Conservation (phyloP, 2,113 vertebrate genomes). For the Tenrec ecaudatus region DNA sequence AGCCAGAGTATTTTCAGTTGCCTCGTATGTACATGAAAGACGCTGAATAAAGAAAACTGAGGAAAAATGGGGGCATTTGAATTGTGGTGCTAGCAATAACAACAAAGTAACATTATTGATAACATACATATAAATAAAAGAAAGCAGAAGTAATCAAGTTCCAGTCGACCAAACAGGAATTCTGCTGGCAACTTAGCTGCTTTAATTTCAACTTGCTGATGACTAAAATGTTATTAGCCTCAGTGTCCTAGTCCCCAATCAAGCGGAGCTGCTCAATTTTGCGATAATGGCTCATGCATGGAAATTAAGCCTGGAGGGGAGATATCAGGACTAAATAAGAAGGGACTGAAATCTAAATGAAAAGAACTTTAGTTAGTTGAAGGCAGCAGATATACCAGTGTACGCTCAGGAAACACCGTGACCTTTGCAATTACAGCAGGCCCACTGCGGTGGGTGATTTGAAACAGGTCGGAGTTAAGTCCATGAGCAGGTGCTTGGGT, state of each 20-base stretch:
- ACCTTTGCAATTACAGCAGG: neutral
- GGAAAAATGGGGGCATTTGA: no score
- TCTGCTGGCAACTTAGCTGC: neutral
- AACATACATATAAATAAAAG: neutral
- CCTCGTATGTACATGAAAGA: no score
- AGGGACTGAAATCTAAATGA: neutral
- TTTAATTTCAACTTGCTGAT: neutral
- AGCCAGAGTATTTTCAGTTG: no score
- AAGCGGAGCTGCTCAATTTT: neutral
- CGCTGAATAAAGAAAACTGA: no score
- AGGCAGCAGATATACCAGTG: neutral
- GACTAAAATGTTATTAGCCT: neutral
- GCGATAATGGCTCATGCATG: neutral
- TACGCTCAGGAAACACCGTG: neutral
- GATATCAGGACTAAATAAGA: neutral
- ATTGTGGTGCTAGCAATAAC: no score
- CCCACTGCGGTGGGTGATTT: neutral
- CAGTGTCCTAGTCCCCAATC: accelerated
- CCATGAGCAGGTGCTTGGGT: neutral
- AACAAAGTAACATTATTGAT: no score
- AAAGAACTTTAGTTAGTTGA: neutral
- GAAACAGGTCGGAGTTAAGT: neutral
- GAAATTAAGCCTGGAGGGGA: neutral
- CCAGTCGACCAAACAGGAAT: neutral
- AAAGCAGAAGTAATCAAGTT: neutral